Evolutionary conservation across 2,797 vertebrate species (phyloP), one percentile per base, ranked within the genome.

Genomic region (Lophotriccus pileatus): DNA sequence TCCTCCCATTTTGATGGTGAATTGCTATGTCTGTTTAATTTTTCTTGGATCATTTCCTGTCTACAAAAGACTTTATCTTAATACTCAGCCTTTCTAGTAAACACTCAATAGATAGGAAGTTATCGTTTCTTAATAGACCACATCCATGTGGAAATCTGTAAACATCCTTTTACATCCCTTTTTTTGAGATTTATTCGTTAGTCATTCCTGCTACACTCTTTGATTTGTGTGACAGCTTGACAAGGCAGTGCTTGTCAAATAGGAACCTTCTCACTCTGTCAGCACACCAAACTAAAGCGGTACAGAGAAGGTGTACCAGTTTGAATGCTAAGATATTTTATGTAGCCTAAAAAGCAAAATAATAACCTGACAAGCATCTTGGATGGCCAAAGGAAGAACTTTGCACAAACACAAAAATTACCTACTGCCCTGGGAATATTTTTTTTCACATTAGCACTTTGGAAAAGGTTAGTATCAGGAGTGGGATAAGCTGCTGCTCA

Each of bases 101-200:
- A 93, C 92, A 95, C 90, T 96, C 70, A 89, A 90, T 90, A 82
- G 74, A 82, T 91, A 86, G 94, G 94, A 97, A 96, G 94, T 94
- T 95, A 93, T 88, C 91, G 34, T 74, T 94, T 89, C 70, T 36
- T 87, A 92, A 92, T 91, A 90, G 89, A 59, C 64, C 56, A 77
- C 53, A 91, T 93, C 90, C 77, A 69, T 77, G 60, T 92, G 89
- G 72, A 95, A 89, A 89, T 87, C 84, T 90, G 67, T 95, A 96
- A 96, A 96, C 94, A 95, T 94, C 85, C 77, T 90, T 93, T 88
- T 93, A 82, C 37, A 46, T 84, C 62, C 27, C 4, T 39, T 81
- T 82, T 81, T 75, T 50, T 46, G 12, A 58, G n/a, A 59, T 82
- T 89, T 93, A 59, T 84, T 76, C 70, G 87, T 89, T 69, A 91